Evolutionary conservation across 2,113 vertebrate genomes (phyloP).

Genomic region (Tretioscincus oriximinensis): DNA sequence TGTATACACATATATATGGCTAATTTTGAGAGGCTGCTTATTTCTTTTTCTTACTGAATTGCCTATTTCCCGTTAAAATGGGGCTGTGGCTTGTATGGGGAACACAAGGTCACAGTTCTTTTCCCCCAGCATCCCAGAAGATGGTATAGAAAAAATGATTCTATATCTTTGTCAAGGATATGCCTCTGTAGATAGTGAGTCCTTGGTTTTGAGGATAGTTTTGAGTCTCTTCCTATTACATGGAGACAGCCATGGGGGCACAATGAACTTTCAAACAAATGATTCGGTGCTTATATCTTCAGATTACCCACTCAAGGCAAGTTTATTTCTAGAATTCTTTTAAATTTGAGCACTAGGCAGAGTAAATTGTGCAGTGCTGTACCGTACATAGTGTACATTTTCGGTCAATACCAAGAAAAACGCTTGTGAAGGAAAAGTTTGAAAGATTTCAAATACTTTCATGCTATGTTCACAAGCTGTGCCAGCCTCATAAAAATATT

Average conservation of each 20-base stretch:
- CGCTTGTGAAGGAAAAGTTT: conserved; percentile 25
- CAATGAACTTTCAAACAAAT: conserved; percentile 46
- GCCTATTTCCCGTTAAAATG: too few species aligned
- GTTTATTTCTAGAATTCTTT: conserved; percentile 32
- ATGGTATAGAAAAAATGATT: too few species aligned
- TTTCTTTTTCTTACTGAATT: too few species aligned
- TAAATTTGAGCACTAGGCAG: not conserved
- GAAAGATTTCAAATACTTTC: conserved; percentile 27
- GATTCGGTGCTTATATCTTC: conserved; percentile 30
- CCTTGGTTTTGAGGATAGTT: conserved; percentile 29
- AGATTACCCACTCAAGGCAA: conserved; percentile 33
- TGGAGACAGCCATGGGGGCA: conserved; percentile 40
- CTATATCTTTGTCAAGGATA: too few species aligned
- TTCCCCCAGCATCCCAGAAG: too few species aligned
- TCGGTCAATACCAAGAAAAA: conserved; percentile 28
- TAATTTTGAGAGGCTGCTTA: not conserved
- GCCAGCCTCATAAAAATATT: conserved; percentile 39
- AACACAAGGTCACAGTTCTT: too few species aligned
- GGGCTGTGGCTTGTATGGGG: too few species aligned
- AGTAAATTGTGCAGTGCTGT: not conserved
- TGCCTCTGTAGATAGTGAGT: too few species aligned
- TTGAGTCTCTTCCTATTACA: not conserved
- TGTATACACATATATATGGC: not conserved
- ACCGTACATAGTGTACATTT: conserved; percentile 29
- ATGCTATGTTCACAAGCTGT: not conserved